Evolutionary conservation across 2,888 invertebrate species (phyloP).

Genomic region (Hirtodrosophila histrioides): DNA sequence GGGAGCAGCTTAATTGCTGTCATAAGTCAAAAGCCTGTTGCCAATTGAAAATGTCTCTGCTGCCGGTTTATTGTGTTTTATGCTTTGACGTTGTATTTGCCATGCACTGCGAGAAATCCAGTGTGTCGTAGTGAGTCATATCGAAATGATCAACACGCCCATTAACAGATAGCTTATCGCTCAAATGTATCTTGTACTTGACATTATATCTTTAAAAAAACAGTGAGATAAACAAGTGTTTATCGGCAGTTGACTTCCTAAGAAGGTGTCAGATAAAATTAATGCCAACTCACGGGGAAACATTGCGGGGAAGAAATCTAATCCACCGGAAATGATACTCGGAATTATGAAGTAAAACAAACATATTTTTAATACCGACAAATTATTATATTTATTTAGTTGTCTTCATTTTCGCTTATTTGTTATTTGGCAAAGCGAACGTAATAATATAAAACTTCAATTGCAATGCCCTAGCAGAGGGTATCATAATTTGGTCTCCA

Average conservation of each 20-base stretch:
- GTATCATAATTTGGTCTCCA: no score
- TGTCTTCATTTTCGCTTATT: no score
- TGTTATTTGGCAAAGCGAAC: no score
- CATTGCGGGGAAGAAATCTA: not conserved
- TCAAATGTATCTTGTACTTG: conserved; percentile 4
- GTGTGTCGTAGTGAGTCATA: conserved; percentile 10
- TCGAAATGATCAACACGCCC: not conserved
- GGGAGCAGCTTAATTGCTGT: conserved; percentile 37
- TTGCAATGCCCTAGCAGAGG: no score
- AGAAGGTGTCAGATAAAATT: conserved; percentile 7
- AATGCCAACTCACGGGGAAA: conserved; percentile 5
- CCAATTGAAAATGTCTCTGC: conserved; percentile 22
- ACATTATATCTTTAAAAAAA: conserved; percentile 6
- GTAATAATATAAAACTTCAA: no score
- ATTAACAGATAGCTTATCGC: conserved; percentile 28
- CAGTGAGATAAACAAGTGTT: conserved; percentile 13
- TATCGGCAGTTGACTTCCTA: conserved; percentile 17
- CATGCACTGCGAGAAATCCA: conserved; percentile 16
- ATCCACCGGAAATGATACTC: conserved; percentile 7
- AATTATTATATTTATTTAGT: no score
- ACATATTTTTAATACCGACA: no score
- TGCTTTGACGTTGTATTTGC: conserved; percentile 6
- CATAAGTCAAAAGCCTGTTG: conserved; percentile 44
- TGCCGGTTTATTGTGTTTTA: not conserved
- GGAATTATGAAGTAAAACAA: no score